These are phyloP conservation scores for Zosterops lateralis DNA, from an alignment of 2,113 vertebrate genomes.

Conservation along the genomic window DNA sequence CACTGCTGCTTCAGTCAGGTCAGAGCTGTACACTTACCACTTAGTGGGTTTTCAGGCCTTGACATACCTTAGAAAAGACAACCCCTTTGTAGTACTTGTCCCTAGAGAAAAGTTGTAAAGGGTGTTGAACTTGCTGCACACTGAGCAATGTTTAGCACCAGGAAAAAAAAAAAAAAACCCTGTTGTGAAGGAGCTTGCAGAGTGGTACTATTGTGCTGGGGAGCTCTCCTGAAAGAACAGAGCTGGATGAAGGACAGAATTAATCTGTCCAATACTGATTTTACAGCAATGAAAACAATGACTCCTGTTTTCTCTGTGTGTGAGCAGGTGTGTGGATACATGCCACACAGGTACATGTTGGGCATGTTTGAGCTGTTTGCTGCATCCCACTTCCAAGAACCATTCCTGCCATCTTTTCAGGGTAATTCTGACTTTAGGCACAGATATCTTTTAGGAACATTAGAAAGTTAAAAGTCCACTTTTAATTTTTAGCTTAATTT, in stretches of 20 bases:
- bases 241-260: slow-evolving; percentile 56
- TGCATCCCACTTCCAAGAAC: not conserved
- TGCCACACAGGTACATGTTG: not conserved
- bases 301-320: not conserved
- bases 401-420: not conserved
- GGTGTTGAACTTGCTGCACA: slow-evolving; percentile 48
- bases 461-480: not conserved
- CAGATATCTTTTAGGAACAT: not conserved
- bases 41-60: slow-evolving; percentile 12
- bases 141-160: slow-evolving; percentile 19
- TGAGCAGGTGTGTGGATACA: not conserved
- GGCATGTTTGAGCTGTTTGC: not conserved
- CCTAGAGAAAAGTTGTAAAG: slow-evolving; percentile 48
- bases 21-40: slow-evolving; percentile 2
- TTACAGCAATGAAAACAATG: not conserved
- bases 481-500: slow-evolving; percentile 35
- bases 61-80: slow-evolving; percentile 28
- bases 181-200: slow-evolving; percentile 30
- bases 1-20: slow-evolving; percentile 1
- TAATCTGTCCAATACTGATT: slow-evolving; percentile 55
- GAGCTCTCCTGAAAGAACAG: slow-evolving; percentile 29
- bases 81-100: slow-evolving; percentile 54
- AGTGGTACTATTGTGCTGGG: slow-evolving; percentile 24
- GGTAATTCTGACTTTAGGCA: not conserved
- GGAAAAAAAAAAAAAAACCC: not conserved